phyloP scores from a whole-genome alignment of 2,888 invertebrate genomes.

The Lacanobia oleracea region DNA sequence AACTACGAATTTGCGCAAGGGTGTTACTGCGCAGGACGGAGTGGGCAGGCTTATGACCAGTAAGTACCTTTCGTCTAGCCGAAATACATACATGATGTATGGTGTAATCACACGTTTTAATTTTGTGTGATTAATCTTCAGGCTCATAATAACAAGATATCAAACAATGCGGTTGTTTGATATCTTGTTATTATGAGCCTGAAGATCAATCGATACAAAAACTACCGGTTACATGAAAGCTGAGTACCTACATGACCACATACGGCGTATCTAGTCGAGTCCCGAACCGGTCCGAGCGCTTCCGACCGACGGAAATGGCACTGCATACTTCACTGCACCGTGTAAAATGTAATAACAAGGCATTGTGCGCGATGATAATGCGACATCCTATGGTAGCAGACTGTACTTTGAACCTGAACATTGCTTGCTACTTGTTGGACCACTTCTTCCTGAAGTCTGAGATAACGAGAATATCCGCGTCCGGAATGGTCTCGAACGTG shows the following conservation, averaged over 20 bases:
- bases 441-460: constrained; percentile 46
- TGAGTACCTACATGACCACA: constrained; percentile 36
- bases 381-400: constrained; percentile 46
- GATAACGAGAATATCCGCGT: constrained; percentile 43
- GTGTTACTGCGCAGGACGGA: too few species aligned
- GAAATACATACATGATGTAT: too few species aligned
- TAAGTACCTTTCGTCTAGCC: too few species aligned
- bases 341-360: constrained; percentile 45
- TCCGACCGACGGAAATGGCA: constrained; percentile 38
- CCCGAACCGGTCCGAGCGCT: constrained; percentile 39
- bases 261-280: constrained; percentile 25
- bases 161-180: too few species aligned
- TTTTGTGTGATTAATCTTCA: not conserved
- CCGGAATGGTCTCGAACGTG: constrained; percentile 33
- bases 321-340: constrained; percentile 37
- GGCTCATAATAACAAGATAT: not conserved
- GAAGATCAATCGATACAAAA: constrained; percentile 19
- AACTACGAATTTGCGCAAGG: too few species aligned
- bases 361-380: constrained; percentile 42
- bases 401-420: constrained; percentile 43
- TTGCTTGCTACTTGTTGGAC: constrained; percentile 1
- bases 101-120: not conserved
- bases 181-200: not conserved
- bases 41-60: too few species aligned
- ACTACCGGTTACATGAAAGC: constrained; percentile 20